These are phyloP conservation scores for Eulemur rufifrons DNA, from an alignment of 2,113 vertebrate genomes.

Conservation along the genomic window DNA sequence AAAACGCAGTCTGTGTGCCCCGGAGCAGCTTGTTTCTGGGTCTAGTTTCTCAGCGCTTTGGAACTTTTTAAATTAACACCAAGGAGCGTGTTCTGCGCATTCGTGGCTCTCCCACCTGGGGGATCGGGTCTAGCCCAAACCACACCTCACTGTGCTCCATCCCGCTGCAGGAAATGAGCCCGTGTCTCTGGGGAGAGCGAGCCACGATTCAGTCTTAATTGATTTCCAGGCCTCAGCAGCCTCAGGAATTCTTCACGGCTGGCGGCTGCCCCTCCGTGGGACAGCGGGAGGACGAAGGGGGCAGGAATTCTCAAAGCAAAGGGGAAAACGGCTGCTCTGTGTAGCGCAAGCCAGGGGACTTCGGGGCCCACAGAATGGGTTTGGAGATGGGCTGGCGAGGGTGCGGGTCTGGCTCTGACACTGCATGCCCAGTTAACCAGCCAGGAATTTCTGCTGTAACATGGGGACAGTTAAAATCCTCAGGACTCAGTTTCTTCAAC, in stretches of 20 bases:
- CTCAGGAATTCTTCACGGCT: background rate
- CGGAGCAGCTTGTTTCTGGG: background rate
- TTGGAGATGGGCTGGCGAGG: background rate
- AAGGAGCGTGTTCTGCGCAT: background rate
- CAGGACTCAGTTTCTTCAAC: background rate
- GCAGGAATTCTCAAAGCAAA: background rate
- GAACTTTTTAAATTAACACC: background rate
- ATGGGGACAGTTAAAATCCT: background rate
- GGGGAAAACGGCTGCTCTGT: rapidly evolving
- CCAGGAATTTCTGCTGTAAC: background rate
- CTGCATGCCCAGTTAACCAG: background rate
- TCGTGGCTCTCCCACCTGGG: background rate
- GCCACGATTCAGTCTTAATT: background rate
- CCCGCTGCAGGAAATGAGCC: background rate
- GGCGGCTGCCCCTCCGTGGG: background rate
- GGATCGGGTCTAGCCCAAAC: background rate
- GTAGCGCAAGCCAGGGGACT: background rate
- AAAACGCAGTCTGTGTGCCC: rapidly evolving
- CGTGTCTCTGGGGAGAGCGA: background rate
- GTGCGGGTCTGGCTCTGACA: background rate
- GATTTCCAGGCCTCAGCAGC: conserved; percentile 8
- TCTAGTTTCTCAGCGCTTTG: background rate
- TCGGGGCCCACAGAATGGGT: background rate
- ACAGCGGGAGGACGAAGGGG: no score
- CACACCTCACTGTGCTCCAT: background rate